Evolutionary conservation across 2,113 vertebrate genomes (phyloP).

Genomic region (Actenoides lindsayi): DNA sequence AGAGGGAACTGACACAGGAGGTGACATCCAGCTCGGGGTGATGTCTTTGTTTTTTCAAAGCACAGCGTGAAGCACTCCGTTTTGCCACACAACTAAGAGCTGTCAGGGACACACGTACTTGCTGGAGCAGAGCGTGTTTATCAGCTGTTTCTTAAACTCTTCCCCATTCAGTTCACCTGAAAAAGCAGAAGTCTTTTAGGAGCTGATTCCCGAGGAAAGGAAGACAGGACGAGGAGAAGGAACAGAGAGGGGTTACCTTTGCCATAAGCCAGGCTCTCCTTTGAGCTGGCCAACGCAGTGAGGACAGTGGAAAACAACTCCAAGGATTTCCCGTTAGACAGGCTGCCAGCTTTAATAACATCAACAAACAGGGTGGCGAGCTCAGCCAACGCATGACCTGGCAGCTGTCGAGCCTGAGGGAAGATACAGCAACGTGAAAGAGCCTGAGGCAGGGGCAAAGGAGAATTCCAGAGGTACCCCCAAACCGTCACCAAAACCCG

Average conservation of each 20-base stretch:
- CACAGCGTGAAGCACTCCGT: not conserved
- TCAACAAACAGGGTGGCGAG: conserved; percentile 87
- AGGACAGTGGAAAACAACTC: conserved; percentile 92
- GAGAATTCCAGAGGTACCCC: not conserved
- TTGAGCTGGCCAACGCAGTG: conserved; percentile 80
- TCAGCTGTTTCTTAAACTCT: conserved; percentile 93
- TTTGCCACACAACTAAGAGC: not conserved
- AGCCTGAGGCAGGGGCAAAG: not conserved
- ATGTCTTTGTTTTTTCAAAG: not conserved
- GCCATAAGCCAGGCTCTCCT: conserved; percentile 84
- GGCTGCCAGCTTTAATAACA: conserved; percentile 82
- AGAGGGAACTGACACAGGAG: not conserved
- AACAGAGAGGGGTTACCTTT: conserved; percentile 81
- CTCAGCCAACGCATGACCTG: conserved; percentile 79
- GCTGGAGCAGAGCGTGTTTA: conserved; percentile 92
- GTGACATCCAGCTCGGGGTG: not conserved
- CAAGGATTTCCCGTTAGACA: conserved; percentile 89
- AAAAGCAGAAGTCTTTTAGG: not conserved
- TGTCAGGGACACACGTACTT: conserved; percentile 75
- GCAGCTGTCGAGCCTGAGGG: conserved; percentile 83
- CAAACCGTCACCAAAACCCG: not conserved
- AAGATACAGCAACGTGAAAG: not conserved
- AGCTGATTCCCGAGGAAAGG: not conserved
- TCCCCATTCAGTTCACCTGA: conserved; percentile 91
- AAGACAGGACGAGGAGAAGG: not conserved